A percentile compares a stretch with the other conserved stretches of the same genome.
These are phyloP conservation scores for Echeneis naucrates DNA, from an alignment of 2,797 vertebrate genomes.

Conservation along the genomic window DNA sequence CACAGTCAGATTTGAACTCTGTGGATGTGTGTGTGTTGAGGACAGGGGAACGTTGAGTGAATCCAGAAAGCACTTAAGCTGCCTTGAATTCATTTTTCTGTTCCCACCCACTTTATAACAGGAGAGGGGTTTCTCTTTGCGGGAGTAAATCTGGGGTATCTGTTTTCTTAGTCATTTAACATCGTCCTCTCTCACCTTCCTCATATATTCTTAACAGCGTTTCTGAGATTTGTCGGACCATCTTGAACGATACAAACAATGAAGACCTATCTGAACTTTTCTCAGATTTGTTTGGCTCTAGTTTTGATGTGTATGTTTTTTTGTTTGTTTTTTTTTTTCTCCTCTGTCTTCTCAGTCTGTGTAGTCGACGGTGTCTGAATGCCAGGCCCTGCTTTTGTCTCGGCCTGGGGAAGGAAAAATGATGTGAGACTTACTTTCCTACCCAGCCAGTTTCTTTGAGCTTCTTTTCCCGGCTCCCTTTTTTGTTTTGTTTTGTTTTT, in stretches of 20 bases:
- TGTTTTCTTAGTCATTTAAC: constrained; percentile 78
- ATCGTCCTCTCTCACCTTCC: constrained; percentile 68
- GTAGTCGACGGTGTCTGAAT: constrained; percentile 67
- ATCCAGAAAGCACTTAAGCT: constrained; percentile 83
- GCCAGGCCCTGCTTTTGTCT: constrained; percentile 75
- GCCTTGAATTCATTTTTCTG: constrained; percentile 76
- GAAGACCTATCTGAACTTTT: constrained; percentile 79
- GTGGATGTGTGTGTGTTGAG: constrained; percentile 56
- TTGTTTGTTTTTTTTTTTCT: constrained; percentile 55
- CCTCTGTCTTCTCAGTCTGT: constrained; percentile 68
- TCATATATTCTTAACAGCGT: constrained; percentile 68
- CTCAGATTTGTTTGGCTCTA: constrained; percentile 73
- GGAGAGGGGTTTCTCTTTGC: constrained; percentile 71
- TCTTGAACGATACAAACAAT: constrained; percentile 66
- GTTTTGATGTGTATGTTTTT: constrained; percentile 77
- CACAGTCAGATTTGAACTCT: constrained; percentile 76
- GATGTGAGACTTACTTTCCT: constrained; percentile 75
- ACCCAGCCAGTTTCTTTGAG: constrained; percentile 68
- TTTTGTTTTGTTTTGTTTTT: constrained; percentile 27
- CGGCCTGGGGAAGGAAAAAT: constrained; percentile 69
- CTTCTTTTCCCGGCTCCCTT: constrained; percentile 19
- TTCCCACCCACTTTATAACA: constrained; percentile 64
- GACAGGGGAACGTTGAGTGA: constrained; percentile 76
- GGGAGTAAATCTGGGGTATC: constrained; percentile 74
- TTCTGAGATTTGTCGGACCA: constrained; percentile 79